These are phyloP conservation scores for Rhamnusium bicolor DNA, from an alignment of 2,888 invertebrate species.

Conservation along the genomic window DNA sequence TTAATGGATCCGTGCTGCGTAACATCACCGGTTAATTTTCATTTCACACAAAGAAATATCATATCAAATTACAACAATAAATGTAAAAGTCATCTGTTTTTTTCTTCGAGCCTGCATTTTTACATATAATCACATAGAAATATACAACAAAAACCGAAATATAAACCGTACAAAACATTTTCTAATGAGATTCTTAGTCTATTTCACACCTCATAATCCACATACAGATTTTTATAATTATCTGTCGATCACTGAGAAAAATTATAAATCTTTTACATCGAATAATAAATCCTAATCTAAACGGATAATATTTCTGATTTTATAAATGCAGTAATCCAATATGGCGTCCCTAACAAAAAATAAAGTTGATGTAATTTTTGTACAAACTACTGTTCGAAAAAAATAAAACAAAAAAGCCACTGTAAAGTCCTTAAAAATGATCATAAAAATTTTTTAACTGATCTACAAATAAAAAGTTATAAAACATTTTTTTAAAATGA, in stretches of 20 bases:
- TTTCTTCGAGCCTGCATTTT: slow-evolving; percentile 16
- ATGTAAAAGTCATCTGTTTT: slow-evolving; percentile 38
- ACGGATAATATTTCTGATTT: too few species aligned
- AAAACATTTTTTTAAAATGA: too few species aligned
- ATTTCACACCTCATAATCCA: slow-evolving; percentile 53
- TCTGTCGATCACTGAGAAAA: slow-evolving; percentile 51
- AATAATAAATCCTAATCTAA: too few species aligned
- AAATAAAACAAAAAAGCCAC: too few species aligned
- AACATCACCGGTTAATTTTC: slow-evolving; percentile 35
- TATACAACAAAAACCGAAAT: slow-evolving; percentile 16
- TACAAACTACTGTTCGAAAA: too few species aligned
- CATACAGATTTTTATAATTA: slow-evolving; percentile 52
- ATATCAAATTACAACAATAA: slow-evolving; percentile 23
- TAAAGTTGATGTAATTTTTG: too few species aligned
- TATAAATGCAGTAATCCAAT: too few species aligned
- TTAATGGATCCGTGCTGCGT: slow-evolving; percentile 24
- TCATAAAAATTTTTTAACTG: too few species aligned
- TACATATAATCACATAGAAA: slow-evolving; percentile 26
- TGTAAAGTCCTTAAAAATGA: too few species aligned
- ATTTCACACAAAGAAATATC: slow-evolving; percentile 32
- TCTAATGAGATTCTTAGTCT: slow-evolving; percentile 48
- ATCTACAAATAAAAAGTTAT: too few species aligned
- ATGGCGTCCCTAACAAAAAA: too few species aligned
- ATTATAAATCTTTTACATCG: too few species aligned
- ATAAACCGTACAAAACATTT: slow-evolving; percentile 30